Evolutionary conservation across 2,797 vertebrate species (phyloP).

Genomic region (Paratrypauchen microcephalus): DNA sequence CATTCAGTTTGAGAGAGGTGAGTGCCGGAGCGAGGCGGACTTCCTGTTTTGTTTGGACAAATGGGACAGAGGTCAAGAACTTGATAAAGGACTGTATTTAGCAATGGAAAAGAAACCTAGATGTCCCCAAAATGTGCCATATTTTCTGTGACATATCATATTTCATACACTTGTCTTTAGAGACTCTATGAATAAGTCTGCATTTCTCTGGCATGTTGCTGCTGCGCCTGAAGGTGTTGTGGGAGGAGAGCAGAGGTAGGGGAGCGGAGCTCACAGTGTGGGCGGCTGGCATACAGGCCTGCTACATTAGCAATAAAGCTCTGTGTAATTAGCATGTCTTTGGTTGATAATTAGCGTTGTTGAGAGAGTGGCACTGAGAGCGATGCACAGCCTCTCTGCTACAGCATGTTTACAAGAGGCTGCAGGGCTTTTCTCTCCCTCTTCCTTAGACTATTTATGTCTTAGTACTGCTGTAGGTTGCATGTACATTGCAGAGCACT

Average conservation of each 20-base stretch:
- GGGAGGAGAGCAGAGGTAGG: slow-evolving; percentile 76
- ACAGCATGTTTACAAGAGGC: slow-evolving; percentile 80
- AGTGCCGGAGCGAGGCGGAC: slow-evolving; percentile 62
- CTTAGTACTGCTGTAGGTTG: slow-evolving; percentile 5
- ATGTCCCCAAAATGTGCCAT: slow-evolving; percentile 22
- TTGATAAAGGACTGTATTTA: slow-evolving; percentile 23
- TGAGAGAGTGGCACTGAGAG: slow-evolving; percentile 80
- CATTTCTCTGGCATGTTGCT: slow-evolving; percentile 55
- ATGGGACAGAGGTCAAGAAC: slow-evolving; percentile 47
- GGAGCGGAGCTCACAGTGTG: slow-evolving; percentile 74
- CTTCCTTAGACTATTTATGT: slow-evolving; percentile 29
- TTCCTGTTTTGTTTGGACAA: slow-evolving; percentile 67
- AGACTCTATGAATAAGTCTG: slow-evolving; percentile 44
- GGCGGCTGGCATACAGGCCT: slow-evolving; percentile 83
- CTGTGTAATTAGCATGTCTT: slow-evolving; percentile 89
- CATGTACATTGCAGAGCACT: slow-evolving; percentile 26
- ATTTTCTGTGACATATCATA: slow-evolving; percentile 34
- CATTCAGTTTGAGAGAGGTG: slow-evolving; percentile 50
- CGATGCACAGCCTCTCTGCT: slow-evolving; percentile 75
- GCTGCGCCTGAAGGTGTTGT: slow-evolving; percentile 78
- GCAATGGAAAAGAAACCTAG: slow-evolving; percentile 16
- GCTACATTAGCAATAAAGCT: slow-evolving; percentile 88
- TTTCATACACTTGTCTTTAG: slow-evolving; percentile 43
- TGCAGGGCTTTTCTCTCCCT: slow-evolving; percentile 66
- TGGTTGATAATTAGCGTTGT: slow-evolving; percentile 88